phyloP scores from a whole-genome alignment of 2,113 vertebrate genomes.

The Centropus unirufus region DNA sequence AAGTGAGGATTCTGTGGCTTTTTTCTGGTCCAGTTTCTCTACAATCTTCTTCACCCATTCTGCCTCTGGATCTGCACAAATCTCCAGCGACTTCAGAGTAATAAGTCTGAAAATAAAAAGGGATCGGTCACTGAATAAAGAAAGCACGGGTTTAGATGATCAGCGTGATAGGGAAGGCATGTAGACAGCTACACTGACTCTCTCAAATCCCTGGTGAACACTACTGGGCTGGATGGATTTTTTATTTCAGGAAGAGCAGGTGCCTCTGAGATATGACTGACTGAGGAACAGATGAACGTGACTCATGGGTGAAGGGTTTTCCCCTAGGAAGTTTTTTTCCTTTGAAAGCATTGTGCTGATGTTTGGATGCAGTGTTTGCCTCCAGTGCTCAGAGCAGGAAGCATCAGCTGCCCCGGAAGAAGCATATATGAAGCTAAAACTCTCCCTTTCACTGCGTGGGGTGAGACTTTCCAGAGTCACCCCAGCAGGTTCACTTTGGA shows the following conservation, averaged over 20 bases:
- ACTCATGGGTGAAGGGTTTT: neutral
- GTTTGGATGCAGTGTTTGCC: neutral
- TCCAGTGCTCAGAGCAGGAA: neutral
- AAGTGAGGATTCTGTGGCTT: neutral
- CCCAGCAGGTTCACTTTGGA: neutral
- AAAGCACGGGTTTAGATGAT: neutral
- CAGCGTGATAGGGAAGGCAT: neutral
- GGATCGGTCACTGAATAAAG: neutral
- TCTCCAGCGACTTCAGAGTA: neutral
- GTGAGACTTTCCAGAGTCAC: neutral
- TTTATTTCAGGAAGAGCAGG: neutral
- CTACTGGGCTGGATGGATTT: rapidly evolving
- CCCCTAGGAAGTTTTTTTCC: neutral
- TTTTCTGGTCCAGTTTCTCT: neutral
- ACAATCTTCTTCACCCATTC: neutral
- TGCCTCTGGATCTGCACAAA: neutral
- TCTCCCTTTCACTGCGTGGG: neutral
- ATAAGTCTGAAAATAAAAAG: conserved; percentile 12
- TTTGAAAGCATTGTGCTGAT: neutral
- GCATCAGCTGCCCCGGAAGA: neutral
- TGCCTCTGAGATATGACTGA: neutral
- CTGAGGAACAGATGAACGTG: neutral
- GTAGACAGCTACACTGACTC: neutral
- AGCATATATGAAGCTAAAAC: rapidly evolving
- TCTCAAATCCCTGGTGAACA: neutral